These are phyloP conservation scores for Artemisiospiza belli DNA, from an alignment of 2,113 vertebrate genomes.

Conservation along the genomic window DNA sequence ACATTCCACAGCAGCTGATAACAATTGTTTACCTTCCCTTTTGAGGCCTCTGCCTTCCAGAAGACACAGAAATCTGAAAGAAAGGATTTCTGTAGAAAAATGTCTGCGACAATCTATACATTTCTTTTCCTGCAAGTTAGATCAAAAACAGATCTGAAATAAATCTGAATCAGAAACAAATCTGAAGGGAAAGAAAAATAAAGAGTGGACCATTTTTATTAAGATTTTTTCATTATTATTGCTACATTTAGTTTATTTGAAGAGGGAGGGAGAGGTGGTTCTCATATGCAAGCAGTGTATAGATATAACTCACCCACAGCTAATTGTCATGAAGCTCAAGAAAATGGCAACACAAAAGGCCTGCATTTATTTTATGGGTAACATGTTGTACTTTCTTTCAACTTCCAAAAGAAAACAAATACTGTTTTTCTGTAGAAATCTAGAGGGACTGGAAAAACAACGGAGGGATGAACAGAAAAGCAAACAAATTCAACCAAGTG, in stretches of 20 bases:
- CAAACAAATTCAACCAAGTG: conserved; percentile 19
- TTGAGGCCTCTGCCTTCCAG: too few relatives aligned
- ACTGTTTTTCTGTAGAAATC: not conserved
- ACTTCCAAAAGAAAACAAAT: conserved; percentile 8
- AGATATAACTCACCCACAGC: not conserved
- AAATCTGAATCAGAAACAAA: not conserved
- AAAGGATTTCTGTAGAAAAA: too few relatives aligned
- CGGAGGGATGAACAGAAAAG: conserved; percentile 32
- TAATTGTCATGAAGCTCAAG: not conserved
- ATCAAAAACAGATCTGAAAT: not conserved
- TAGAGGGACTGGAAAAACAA: conserved; percentile 13
- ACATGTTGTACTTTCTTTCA: conserved; percentile 5
- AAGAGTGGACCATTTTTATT: not conserved
- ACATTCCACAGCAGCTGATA: too few relatives aligned
- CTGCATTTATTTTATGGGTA: not conserved
- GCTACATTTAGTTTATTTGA: not conserved
- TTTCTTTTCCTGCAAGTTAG: not conserved
- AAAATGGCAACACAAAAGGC: not conserved
- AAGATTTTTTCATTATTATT: not conserved
- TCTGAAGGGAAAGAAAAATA: not conserved
- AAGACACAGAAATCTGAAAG: too few relatives aligned
- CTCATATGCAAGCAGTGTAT: fast-evolving
- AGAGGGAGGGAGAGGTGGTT: not conserved
- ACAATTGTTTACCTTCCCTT: too few relatives aligned
- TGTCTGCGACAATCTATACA: too few relatives aligned